These are phyloP conservation scores for Pholis gunnellus DNA, from an alignment of 2,113 vertebrate species.

Conservation along the genomic window DNA sequence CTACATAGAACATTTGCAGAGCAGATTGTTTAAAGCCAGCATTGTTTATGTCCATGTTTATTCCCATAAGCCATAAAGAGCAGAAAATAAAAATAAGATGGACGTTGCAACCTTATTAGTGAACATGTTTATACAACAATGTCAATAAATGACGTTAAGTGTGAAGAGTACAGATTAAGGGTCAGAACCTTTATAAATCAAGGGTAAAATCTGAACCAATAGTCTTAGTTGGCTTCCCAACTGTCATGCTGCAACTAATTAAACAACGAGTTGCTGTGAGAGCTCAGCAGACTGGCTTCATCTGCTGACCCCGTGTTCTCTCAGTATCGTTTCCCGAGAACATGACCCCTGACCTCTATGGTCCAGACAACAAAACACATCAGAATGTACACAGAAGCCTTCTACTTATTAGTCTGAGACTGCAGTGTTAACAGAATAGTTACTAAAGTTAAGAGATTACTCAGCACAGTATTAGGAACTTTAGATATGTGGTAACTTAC, in stretches of 20 bases:
- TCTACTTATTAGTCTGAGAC: not conserved
- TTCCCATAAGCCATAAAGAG: not conserved
- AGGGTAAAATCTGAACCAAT: not conserved
- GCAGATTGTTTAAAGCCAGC: not conserved
- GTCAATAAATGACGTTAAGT: not conserved
- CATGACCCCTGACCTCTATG: not conserved
- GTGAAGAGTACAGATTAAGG: not conserved
- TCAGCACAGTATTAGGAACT: not conserved
- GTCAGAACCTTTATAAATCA: not conserved
- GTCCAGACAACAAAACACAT: constrained; percentile 7
- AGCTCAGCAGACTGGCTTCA: not conserved
- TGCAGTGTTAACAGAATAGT: not conserved
- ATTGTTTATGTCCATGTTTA: not conserved
- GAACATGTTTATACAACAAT: not conserved
- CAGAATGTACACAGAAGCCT: not conserved
- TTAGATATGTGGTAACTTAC: not conserved
- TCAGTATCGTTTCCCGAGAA: not conserved
- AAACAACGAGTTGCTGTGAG: not conserved
- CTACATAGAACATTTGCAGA: not conserved
- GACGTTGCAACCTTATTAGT: not conserved
- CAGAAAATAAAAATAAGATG: not conserved
- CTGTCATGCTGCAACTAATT: constrained; percentile 9
- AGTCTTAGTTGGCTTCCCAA: not conserved
- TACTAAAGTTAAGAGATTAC: not conserved
- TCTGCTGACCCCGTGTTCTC: constrained; percentile 5